Percentiles rank a stretch among this genome's conserved stretches.
Conservation (phyloP, 2,888 invertebrate species). For the Pammene fasciana region DNA sequence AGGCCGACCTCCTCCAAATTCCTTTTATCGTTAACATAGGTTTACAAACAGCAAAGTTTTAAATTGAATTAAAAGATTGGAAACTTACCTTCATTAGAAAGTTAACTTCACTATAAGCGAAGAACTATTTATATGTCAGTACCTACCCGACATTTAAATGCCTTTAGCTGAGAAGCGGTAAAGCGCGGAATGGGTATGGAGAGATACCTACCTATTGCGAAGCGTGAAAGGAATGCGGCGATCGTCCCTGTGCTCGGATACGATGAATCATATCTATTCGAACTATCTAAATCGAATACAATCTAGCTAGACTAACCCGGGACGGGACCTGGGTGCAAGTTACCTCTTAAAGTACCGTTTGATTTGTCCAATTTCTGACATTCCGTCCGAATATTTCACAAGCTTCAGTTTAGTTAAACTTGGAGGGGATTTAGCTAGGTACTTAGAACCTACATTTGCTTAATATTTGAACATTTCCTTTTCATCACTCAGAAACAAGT, state of each 20-base stretch:
- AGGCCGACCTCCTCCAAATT: too few species aligned
- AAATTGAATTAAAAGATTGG: background rate
- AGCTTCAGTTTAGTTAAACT: background rate
- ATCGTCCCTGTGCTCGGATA: slow-evolving; percentile 55
- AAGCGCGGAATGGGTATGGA: slow-evolving; percentile 51
- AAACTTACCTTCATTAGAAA: slow-evolving; percentile 1
- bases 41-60: too few species aligned
- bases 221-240: slow-evolving; percentile 71
- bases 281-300: slow-evolving; percentile 31
- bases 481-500: too few species aligned
- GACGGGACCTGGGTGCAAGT: background rate
- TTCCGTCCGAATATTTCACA: background rate
- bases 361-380: background rate
- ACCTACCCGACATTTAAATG: slow-evolving; percentile 59
- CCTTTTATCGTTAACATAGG: too few species aligned
- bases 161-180: slow-evolving; percentile 49
- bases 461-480: too few species aligned
- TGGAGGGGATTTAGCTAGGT: too few species aligned
- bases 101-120: slow-evolving; percentile 6
- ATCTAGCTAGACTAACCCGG: slow-evolving; percentile 21
- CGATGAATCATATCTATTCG: slow-evolving; percentile 43
- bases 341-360: background rate
- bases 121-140: slow-evolving; percentile 46
- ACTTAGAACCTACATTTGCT: too few species aligned
- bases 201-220: slow-evolving; percentile 49